These are phyloP conservation scores for Drosophila paracracens DNA, from an alignment of 2,888 invertebrate genomes.

Conservation along the genomic window DNA sequence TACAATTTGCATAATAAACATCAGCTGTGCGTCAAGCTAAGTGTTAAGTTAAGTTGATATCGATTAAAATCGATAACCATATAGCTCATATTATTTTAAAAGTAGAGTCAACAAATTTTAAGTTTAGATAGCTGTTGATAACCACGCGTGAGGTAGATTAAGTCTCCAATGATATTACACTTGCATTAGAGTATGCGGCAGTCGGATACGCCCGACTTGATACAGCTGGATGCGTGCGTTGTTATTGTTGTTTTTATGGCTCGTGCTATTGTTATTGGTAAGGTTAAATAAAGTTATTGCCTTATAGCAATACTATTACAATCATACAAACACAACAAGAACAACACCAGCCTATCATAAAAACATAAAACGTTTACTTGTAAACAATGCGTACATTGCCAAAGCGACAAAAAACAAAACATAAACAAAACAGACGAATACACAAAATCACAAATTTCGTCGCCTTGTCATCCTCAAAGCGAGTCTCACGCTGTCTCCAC, in stretches of 20 bases:
- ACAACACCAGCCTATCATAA: slow-evolving; percentile 2
- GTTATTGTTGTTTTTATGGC: slow-evolving; percentile 30
- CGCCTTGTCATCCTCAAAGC: slow-evolving; percentile 22
- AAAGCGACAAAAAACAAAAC: slow-evolving; percentile 4
- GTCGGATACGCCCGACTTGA: neutral
- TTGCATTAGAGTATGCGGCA: neutral
- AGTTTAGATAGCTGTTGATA: neutral
- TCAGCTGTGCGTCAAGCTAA: too few relatives aligned
- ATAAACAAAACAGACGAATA: neutral
- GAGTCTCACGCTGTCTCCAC: slow-evolving; percentile 36
- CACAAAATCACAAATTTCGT: slow-evolving; percentile 27
- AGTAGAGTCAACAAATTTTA: neutral
- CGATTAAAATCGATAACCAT: neutral
- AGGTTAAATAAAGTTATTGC: slow-evolving; percentile 32
- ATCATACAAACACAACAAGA: slow-evolving; percentile 1
- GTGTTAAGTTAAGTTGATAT: neutral
- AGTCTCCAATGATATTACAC: neutral
- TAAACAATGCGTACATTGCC: slow-evolving; percentile 43
- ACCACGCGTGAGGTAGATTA: too few relatives aligned
- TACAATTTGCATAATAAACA: neutral
- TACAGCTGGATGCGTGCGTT: slow-evolving; percentile 2
- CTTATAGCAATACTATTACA: slow-evolving; percentile 25
- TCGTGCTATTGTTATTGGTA: slow-evolving; percentile 29
- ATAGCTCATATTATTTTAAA: neutral
- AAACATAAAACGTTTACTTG: slow-evolving; percentile 21